phyloP scores from a whole-genome alignment of 1,140 invertebrate species.

The Cotesia typhae region DNA sequence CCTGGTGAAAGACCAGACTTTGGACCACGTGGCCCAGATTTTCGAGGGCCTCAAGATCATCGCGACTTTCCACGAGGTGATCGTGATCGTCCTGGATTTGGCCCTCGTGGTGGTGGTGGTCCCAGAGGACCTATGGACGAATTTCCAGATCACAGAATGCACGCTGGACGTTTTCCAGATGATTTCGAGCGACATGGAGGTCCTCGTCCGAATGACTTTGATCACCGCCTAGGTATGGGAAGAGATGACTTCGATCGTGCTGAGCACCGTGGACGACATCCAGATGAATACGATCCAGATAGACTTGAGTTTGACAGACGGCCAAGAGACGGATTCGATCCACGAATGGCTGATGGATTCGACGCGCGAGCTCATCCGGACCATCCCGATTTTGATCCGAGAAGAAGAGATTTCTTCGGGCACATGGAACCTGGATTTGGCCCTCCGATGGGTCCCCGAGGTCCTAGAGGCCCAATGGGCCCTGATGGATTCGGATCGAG shows the following conservation, averaged over 20 bases:
- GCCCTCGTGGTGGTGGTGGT: constrained; percentile 45
- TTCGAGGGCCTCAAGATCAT: constrained; percentile 50
- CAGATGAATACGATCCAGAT: constrained; percentile 57
- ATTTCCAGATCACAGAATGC: constrained; percentile 54
- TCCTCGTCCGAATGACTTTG: constrained; percentile 60
- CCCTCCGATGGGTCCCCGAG: constrained; percentile 59
- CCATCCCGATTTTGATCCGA: constrained; percentile 57
- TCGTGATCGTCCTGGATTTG: constrained; percentile 51
- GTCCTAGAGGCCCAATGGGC: constrained; percentile 59
- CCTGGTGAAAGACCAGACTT: constrained; percentile 53
- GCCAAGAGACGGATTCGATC: constrained; percentile 48
- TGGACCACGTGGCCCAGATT: constrained; percentile 50
- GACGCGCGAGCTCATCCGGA: constrained; percentile 54
- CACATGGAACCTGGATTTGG: constrained; percentile 59
- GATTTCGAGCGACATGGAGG: constrained; percentile 58
- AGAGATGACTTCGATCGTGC: constrained; percentile 57
- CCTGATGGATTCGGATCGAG: constrained; percentile 63
- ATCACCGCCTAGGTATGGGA: constrained; percentile 51
- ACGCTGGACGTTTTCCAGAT: constrained; percentile 51
- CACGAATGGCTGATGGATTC: constrained; percentile 51
- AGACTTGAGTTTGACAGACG: constrained; percentile 62
- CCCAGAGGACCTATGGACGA: constrained; percentile 50
- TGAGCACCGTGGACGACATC: constrained; percentile 53
- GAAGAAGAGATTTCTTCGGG: constrained; percentile 59
- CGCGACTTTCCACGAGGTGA: constrained; percentile 44